These are phyloP conservation scores for Dryobotodes eremita DNA, from an alignment of 2,888 invertebrate species.

Conservation along the genomic window DNA sequence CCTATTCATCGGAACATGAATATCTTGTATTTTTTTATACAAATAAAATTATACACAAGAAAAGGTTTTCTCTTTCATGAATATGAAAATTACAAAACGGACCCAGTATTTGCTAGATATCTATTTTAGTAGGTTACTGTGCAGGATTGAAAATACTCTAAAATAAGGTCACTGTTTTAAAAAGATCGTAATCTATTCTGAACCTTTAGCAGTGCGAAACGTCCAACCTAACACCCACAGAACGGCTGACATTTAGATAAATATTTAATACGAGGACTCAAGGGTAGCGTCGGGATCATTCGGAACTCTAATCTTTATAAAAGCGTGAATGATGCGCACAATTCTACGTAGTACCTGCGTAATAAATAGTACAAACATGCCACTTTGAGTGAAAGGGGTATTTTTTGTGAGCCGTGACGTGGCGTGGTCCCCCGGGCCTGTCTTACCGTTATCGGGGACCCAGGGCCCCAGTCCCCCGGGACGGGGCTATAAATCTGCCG, in stretches of 20 bases:
- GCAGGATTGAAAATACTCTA: neutral
- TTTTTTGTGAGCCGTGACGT: constrained; percentile 59
- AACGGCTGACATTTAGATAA: constrained; percentile 38
- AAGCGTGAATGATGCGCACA: constrained; percentile 58
- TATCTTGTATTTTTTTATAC: neutral
- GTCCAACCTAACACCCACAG: constrained; percentile 16
- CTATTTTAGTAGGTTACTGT: neutral
- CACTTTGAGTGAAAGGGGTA: constrained; percentile 61
- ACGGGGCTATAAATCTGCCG: constrained; percentile 65
- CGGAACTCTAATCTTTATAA: constrained; percentile 50
- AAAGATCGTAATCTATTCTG: neutral
- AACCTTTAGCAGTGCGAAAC: constrained; percentile 1
- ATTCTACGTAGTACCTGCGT: constrained; percentile 44
- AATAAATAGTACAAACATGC: constrained; percentile 60
- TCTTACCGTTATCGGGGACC: constrained; percentile 64
- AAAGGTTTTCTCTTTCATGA: neutral
- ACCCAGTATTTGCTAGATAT: neutral
- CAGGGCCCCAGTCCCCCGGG: constrained; percentile 44
- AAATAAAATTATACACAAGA: neutral
- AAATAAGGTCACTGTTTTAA: constrained; percentile 1
- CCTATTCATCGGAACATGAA: neutral
- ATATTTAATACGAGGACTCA: constrained; percentile 42
- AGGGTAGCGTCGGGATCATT: constrained; percentile 26
- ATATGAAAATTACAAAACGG: neutral
- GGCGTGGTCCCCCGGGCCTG: constrained; percentile 53